These are phyloP conservation scores for Cyclura pinguis DNA, from an alignment of 2,797 vertebrate species.

Conservation along the genomic window DNA sequence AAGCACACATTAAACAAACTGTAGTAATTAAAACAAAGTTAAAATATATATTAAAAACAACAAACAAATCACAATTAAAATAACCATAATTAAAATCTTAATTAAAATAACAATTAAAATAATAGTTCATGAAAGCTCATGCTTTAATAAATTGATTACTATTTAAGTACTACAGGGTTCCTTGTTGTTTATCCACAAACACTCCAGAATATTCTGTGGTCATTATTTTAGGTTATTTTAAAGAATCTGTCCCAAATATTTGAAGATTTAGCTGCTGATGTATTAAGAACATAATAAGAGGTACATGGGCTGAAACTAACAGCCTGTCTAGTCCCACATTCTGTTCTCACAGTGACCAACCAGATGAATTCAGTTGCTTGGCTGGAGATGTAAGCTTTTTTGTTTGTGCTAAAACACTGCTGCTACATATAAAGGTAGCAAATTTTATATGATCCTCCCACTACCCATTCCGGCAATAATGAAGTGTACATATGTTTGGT, in stretches of 20 bases:
- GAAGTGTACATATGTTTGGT: not conserved
- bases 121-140: not conserved
- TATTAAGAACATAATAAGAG: not conserved
- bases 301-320: not conserved
- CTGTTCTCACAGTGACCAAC: not conserved
- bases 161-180: not conserved
- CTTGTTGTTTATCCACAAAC: not conserved
- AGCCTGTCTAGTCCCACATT: not conserved
- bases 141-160: not conserved
- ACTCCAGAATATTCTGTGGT: too few relatives aligned
- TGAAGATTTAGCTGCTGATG: not conserved
- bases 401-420: not conserved
- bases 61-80: too few relatives aligned
- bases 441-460: not conserved
- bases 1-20: too few relatives aligned
- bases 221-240: not conserved
- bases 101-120: too few relatives aligned
- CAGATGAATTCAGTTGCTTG: not conserved
- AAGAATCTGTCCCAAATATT: not conserved
- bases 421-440: not conserved
- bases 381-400: not conserved
- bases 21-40: too few relatives aligned
- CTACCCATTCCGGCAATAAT: not conserved
- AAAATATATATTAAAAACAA: too few relatives aligned
- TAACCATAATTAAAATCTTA: too few relatives aligned